Conservation (phyloP, 2,797 vertebrate genomes). For the Ctenochaetus hawaiiensis region DNA sequence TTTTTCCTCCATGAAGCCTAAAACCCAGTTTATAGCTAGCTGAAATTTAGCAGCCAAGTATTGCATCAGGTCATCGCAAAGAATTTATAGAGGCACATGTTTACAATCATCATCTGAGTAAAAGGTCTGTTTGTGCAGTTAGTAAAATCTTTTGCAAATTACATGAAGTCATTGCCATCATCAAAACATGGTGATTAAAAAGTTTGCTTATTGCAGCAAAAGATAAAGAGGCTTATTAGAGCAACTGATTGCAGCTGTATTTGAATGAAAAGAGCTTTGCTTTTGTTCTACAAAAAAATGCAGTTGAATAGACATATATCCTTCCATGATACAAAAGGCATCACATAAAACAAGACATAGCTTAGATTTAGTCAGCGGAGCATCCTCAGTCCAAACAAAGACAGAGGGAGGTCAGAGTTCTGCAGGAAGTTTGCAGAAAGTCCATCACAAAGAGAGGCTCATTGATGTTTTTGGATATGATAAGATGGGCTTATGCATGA, state of each 20-base stretch:
- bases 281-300: background rate
- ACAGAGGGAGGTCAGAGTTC: background rate
- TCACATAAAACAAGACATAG: background rate
- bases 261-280: background rate
- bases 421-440: background rate
- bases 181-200: background rate
- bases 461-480: background rate
- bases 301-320: background rate
- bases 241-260: background rate
- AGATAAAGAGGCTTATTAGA: background rate
- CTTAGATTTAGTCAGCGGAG: background rate
- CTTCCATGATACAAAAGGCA: background rate
- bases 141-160: background rate
- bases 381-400: background rate
- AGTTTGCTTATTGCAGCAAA: background rate
- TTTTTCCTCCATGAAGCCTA: background rate
- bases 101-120: background rate
- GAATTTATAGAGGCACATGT: background rate
- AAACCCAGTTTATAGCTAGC: background rate
- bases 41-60: background rate
- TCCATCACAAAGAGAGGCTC: background rate
- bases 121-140: background rate
- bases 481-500: background rate
- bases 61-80: background rate
- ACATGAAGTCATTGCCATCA: background rate